Conservation (phyloP, 2,113 vertebrate genomes). For the Herpailurus yagouaroundi region DNA sequence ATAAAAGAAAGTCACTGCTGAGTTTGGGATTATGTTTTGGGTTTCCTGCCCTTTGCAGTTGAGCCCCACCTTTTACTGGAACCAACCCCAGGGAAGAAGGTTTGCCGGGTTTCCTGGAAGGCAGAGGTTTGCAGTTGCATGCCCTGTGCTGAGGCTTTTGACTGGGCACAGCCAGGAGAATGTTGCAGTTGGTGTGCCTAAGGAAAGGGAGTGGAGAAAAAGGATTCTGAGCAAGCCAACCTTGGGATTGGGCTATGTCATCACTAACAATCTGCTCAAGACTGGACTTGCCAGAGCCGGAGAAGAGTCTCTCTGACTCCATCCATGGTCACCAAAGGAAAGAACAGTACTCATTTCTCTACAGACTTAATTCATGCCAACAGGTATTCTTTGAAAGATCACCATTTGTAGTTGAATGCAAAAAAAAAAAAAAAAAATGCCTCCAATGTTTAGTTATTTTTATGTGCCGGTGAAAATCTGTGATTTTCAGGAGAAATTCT, state of each 20-base stretch:
- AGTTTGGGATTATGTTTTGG: background rate
- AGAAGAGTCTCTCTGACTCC: background rate
- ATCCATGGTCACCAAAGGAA: background rate
- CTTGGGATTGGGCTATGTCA: background rate
- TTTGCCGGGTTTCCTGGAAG: slow-evolving; percentile 56
- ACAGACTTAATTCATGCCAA: background rate
- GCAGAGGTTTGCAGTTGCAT: background rate
- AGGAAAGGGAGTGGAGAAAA: background rate
- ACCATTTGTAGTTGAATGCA: background rate
- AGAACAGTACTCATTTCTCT: background rate
- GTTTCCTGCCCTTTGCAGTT: background rate
- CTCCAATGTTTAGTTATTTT: background rate
- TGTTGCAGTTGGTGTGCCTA: background rate
- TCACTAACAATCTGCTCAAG: background rate
- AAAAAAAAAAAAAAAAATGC: background rate
- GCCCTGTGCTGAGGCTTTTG: background rate
- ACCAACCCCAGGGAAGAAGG: background rate
- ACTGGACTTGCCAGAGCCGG: background rate
- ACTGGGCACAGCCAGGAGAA: background rate
- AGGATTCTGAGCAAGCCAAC: background rate
- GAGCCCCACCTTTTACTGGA: slow-evolving; percentile 55
- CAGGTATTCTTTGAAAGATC: background rate
- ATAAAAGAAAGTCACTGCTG: background rate
- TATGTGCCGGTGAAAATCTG: background rate
- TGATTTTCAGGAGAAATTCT: background rate